Conservation (phyloP, 1,140 invertebrate genomes). For the Zaprionus taronus region DNA sequence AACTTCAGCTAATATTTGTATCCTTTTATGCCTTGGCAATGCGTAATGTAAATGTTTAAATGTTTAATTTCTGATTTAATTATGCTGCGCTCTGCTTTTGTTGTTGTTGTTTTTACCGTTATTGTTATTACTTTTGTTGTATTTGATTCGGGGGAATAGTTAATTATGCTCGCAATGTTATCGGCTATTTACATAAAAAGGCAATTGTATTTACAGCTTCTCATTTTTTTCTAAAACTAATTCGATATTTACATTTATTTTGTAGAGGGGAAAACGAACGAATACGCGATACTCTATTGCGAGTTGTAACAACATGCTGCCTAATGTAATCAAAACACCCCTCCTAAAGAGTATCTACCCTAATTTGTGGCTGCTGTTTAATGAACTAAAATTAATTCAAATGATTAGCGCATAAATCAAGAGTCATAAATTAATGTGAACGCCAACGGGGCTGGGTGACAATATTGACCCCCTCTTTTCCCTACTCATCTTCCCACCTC, state of each 20-base stretch:
- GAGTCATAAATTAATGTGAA: conserved; percentile 25
- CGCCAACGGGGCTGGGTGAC: conserved; percentile 2
- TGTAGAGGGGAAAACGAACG: not conserved
- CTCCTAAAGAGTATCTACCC: not conserved
- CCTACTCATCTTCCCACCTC: not conserved
- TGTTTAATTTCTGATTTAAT: conserved; percentile 32
- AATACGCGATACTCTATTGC: conserved; percentile 1
- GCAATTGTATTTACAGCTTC: conserved; percentile 59
- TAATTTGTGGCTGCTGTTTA: conserved; percentile 10
- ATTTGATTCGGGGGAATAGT: conserved; percentile 34
- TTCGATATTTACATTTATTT: conserved; percentile 24
- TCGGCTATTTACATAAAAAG: conserved; percentile 53
- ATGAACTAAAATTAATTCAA: conserved; percentile 19
- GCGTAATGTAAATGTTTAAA: not conserved
- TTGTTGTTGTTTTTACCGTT: too few species aligned
- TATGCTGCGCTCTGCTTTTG: conserved; percentile 21
- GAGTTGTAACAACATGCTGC: not conserved
- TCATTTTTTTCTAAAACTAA: conserved; percentile 10
- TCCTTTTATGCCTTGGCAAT: not conserved
- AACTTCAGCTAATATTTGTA: conserved; percentile 23
- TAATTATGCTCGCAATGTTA: conserved; percentile 34
- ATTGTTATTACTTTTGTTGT: conserved; percentile 19
- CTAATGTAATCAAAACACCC: not conserved
- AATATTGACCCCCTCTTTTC: conserved; percentile 3
- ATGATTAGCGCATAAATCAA: conserved; percentile 24